Conservation (phyloP, 2,797 vertebrate genomes). For the Gastrophryne carolinensis region DNA sequence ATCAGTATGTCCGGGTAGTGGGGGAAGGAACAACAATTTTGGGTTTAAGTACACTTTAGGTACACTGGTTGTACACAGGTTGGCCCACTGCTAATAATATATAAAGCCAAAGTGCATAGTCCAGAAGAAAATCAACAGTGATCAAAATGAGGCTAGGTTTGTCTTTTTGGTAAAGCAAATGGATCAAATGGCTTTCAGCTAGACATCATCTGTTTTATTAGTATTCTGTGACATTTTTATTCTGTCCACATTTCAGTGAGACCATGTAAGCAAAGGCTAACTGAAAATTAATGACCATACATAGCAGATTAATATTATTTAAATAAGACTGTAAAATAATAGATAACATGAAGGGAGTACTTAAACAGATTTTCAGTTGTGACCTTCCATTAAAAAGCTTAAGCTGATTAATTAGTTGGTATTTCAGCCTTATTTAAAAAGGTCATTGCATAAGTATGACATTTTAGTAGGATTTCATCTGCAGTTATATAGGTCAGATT, state of each 20-base stretch:
- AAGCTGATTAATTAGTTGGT: slow-evolving; percentile 44
- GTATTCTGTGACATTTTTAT: no score
- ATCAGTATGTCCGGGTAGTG: no score
- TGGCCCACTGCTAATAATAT: no score
- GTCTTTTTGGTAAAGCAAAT: no score
- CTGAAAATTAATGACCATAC: slow-evolving; percentile 31
- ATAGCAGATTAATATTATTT: slow-evolving; percentile 9
- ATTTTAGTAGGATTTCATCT: slow-evolving; percentile 39
- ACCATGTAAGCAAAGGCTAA: slow-evolving; percentile 2
- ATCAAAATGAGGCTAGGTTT: no score
- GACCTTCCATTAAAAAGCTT: slow-evolving; percentile 34
- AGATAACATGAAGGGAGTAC: not conserved
- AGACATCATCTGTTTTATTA: no score
- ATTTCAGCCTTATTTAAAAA: slow-evolving; percentile 44
- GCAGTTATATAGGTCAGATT: slow-evolving; percentile 26
- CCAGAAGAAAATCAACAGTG: no score
- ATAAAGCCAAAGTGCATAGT: no score
- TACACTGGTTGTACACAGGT: no score
- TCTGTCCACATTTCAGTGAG: not conserved
- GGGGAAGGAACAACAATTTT: no score
- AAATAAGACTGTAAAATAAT: slow-evolving; percentile 15
- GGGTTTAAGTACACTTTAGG: no score
- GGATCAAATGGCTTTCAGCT: no score
- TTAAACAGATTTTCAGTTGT: not conserved
- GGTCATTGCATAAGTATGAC: slow-evolving; percentile 33